Conservation (phyloP, 2,113 vertebrate genomes). For the Chionis minor region DNA sequence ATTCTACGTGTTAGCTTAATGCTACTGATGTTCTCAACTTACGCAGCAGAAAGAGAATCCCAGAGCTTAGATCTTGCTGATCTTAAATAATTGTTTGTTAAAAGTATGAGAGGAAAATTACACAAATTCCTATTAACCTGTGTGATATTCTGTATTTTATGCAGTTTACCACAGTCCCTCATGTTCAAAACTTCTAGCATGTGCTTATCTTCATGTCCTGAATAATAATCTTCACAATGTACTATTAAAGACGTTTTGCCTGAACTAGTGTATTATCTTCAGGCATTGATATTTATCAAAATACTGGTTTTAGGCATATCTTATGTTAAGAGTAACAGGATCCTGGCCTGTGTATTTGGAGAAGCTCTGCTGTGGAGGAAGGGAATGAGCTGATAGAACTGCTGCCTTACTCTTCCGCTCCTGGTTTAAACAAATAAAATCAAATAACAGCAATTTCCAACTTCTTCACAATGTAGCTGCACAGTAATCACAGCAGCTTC, state of each 20-base stretch:
- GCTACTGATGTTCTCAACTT: neutral
- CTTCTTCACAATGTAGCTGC: neutral
- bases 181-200: neutral
- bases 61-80: neutral
- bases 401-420: neutral
- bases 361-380: neutral
- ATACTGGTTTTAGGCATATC: neutral
- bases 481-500: neutral
- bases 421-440: neutral
- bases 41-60: neutral
- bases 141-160: neutral
- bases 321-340: neutral
- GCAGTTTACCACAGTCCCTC: neutral
- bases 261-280: neutral
- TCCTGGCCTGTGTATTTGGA: neutral
- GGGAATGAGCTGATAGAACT: neutral
- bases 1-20: neutral
- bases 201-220: neutral
- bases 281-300: neutral
- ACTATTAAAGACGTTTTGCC: neutral
- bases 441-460: neutral
- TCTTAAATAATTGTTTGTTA: neutral
- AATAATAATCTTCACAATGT: neutral
- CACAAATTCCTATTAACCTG: neutral
- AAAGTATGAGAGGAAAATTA: neutral